Evolutionary conservation across 2,888 invertebrate species (phyloP).

Genomic region (Torymus aiolomorphi): DNA sequence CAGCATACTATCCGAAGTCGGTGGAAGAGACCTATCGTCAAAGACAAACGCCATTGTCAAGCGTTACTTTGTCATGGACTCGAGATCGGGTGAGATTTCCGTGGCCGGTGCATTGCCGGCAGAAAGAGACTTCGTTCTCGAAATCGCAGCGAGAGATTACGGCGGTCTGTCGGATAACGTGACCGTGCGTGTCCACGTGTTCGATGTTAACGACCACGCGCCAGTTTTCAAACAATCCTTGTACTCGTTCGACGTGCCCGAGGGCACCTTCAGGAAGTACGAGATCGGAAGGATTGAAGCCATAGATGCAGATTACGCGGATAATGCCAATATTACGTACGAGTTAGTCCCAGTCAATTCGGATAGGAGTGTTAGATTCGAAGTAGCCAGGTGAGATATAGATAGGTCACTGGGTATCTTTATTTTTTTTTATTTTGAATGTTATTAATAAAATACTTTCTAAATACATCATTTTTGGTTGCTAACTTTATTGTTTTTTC

Average conservation of each 20-base stretch:
- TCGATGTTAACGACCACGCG: conserved; percentile 89
- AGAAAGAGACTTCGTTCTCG: conserved; percentile 85
- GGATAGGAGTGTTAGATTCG: conserved; percentile 77
- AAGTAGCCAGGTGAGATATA: conserved; percentile 78
- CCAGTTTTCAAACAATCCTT: conserved; percentile 89
- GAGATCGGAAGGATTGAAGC: conserved; percentile 87
- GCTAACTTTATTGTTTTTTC: not conserved
- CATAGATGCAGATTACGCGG: conserved; percentile 87
- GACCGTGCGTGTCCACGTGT: conserved; percentile 83
- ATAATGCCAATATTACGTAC: conserved; percentile 88
- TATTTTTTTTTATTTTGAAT: too few relatives aligned
- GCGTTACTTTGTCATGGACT: conserved; percentile 86
- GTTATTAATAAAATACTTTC: too few relatives aligned
- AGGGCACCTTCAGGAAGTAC: conserved; percentile 84
- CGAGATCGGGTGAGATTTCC: conserved; percentile 85
- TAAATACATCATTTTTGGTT: too few relatives aligned
- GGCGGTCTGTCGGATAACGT: conserved; percentile 85
- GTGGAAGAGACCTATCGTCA: not conserved
- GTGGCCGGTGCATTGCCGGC: conserved; percentile 84
- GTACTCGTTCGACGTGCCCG: conserved; percentile 89
- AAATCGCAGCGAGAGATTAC: conserved; percentile 86
- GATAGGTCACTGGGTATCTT: not conserved
- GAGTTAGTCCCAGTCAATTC: conserved; percentile 76
- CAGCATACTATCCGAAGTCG: conserved; percentile 80
- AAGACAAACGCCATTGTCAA: conserved; percentile 76